Evolutionary conservation across 2,113 vertebrate genomes (phyloP), one percentile per base, ranked within the genome.

Genomic region (Sitta europaea): DNA sequence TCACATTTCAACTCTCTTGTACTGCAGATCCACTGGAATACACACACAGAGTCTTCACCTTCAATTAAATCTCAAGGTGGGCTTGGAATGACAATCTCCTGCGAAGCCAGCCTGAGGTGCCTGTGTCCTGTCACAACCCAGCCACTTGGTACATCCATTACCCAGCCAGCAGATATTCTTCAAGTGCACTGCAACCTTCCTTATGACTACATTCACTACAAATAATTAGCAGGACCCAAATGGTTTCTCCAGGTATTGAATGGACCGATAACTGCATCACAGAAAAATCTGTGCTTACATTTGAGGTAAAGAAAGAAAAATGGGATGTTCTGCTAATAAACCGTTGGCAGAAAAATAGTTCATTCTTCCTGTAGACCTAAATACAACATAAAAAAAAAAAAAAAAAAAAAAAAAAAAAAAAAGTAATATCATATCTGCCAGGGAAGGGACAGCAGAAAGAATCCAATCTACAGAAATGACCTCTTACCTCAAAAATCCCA

Each of bases 31-130:
- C 9, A 28, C 66, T 55, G 62, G 53, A 88, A 85, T 82, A 66
- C 88, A 79, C 43, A 45, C 33, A 61, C 59, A 81, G 19, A 28
- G 35, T 43, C 38, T 62, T 93, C 63, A 88, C 59, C 82, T 81
- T 88, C 72, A 62, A 66, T 92, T 80, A 90, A 86, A 93, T 79
- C 86, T 90, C 51, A 81, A 84, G 76, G 86, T 88, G 53, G 61
- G 22, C 31, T 38, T 70, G 47, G 51, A 78, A 89, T 55, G 31
- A 51, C 25, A 59, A 74, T 53, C 72, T 80, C 68, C 83, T 40
- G 70, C 61, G 38, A 80, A 84, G 83, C 24, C 86, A 90, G 61
- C 58, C 65, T 45, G 79, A 71, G 48, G 43, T 78, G 48, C 15
- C 86, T 48, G 28, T 48, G 40, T 45, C 76, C 65, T 76, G 63